Base-by-base conservation (phyloP, 1,140 invertebrate genomes). In the Bombus sibiricus region DNA sequence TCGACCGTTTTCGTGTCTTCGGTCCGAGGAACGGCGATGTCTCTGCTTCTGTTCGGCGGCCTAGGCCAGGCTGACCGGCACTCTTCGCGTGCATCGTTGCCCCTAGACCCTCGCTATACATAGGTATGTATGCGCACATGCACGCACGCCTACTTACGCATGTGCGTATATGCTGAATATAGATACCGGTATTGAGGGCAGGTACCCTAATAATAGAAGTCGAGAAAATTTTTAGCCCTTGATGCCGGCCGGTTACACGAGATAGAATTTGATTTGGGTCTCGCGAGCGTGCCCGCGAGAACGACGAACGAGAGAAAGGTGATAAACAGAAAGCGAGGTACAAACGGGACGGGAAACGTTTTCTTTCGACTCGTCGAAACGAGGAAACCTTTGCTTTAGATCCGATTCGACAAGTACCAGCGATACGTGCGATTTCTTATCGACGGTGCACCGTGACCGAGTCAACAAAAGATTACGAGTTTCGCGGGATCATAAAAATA, bases 161-260 rank as follows among this genome's bases (percentile, higher is more conserved):
- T 90, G 88, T 91, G 90, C 91, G 87, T 89, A 92, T 85, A 91
- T 88, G 92, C 93, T 91, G 92, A 91, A 94, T 94, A 94, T 94
- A 94, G 93, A 93, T 93, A 89, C 91, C 91, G 86, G 93, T 94
- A 94, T 94, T 93, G 94, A 93, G 94, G 93, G 91, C 94, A 94
- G 89, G 90, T 90, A 91, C 90, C 93, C 94, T 94, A 94, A 94
- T 94, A 94, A 94, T 94, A 94, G 94, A 94, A 90, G 91, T 89
- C 86, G 90, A 93, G 93, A 93, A 94, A 94, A 94, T 94, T 94
- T 94, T 94, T 94, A 94, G 93, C 93, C 94, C 94, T 94, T 94
- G 93, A 94, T 93, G 92, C 92, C 91, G 91, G 91, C 88, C 91
- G 86, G 68, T 79, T 80, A 81, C 81, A 80, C 80, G 84, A 78